Evolutionary conservation across 2,888 invertebrate genomes (phyloP).

Genomic region (Zonitis immaculata): DNA sequence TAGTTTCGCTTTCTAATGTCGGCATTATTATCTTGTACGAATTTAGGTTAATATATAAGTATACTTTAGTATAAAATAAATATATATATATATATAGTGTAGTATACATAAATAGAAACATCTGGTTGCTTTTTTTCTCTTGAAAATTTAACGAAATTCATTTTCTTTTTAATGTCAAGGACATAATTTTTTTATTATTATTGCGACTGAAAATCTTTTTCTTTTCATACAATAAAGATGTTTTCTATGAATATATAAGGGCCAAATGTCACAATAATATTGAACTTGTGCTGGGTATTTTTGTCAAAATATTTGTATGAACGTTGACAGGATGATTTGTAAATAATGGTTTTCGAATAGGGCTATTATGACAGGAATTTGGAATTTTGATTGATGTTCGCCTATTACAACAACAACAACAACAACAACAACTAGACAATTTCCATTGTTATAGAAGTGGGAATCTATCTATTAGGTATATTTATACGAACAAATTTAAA

Average conservation of each 20-base stretch:
- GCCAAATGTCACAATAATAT: slow-evolving; percentile 2
- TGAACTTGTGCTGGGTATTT: slow-evolving; percentile 5
- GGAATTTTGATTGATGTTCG: neutral
- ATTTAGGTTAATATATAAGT: too few relatives aligned
- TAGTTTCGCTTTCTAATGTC: slow-evolving; percentile 46
- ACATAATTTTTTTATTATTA: slow-evolving; percentile 13
- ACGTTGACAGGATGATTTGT: slow-evolving; percentile 11
- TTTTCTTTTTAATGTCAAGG: slow-evolving; percentile 22
- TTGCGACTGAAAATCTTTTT: neutral
- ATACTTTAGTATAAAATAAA: too few relatives aligned
- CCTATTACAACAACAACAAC: too few relatives aligned
- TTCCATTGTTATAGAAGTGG: neutral
- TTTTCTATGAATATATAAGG: neutral
- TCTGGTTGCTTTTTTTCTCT: slow-evolving; percentile 19
- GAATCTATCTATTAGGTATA: too few relatives aligned
- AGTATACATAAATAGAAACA: too few relatives aligned
- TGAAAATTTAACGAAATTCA: slow-evolving; percentile 17
- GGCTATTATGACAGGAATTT: neutral
- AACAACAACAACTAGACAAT: too few relatives aligned
- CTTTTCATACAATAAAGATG: neutral
- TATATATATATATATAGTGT: too few relatives aligned
- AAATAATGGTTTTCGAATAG: neutral
- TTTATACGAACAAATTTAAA: too few relatives aligned
- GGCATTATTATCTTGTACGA: slow-evolving; percentile 33
- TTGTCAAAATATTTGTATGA: slow-evolving; percentile 18